Evolutionary conservation across 35 echinoderm and acorn worm species (phyloP).

Genomic region (Diadema setosum): DNA sequence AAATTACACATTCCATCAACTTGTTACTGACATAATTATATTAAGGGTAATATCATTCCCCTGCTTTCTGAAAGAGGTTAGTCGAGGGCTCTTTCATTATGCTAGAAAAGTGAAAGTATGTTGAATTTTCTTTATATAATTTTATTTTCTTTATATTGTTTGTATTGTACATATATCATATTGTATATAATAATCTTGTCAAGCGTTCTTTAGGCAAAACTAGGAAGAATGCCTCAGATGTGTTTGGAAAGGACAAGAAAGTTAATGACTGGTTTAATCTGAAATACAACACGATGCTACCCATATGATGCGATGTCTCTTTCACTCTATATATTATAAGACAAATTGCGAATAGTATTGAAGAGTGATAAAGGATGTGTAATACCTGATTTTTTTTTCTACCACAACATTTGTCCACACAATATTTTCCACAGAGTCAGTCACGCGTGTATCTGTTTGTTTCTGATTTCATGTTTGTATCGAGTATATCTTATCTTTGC

Average conservation of each 20-base stretch:
- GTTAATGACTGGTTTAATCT: not conserved
- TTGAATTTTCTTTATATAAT: not conserved
- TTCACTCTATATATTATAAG: not conserved
- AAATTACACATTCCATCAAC: too few relatives aligned
- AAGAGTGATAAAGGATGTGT: not conserved
- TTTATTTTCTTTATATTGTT: not conserved
- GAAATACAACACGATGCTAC: not conserved
- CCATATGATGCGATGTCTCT: not conserved
- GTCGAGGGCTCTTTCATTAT: not conserved
- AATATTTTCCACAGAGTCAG: too few relatives aligned
- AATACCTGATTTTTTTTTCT: too few relatives aligned
- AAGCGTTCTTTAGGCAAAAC: not conserved
- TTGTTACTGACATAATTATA: not conserved
- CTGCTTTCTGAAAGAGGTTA: not conserved
- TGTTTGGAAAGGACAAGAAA: not conserved
- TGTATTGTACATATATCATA: conserved; percentile 22
- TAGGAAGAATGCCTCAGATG: not conserved
- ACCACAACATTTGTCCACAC: too few relatives aligned
- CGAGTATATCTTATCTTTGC: not conserved
- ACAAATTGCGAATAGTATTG: not conserved
- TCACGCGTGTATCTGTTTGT: too few relatives aligned
- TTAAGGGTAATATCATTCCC: not conserved
- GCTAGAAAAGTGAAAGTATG: not conserved
- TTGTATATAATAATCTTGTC: conserved; percentile 12
- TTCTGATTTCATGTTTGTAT: too few relatives aligned